Conservation (phyloP, 2,797 vertebrate genomes). For the Staurois parvus region DNA sequence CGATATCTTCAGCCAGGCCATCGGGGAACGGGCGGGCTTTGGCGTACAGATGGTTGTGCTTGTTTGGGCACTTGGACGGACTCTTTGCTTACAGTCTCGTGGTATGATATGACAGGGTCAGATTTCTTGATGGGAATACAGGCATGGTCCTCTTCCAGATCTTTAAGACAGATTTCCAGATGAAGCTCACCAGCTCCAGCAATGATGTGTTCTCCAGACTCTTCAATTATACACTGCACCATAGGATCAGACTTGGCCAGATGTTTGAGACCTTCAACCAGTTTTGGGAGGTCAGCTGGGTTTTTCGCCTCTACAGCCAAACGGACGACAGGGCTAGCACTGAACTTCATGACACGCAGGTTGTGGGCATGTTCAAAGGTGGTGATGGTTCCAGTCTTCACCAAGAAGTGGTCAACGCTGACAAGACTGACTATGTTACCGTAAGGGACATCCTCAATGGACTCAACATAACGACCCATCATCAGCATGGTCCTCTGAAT, state of each 20-base stretch:
- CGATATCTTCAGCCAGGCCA: slow-evolving; percentile 91
- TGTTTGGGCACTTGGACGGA: slow-evolving; percentile 96
- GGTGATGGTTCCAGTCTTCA: slow-evolving; percentile 66
- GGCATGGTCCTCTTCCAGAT: slow-evolving; percentile 95
- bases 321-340: slow-evolving; percentile 66
- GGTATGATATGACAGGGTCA: slow-evolving; percentile 94
- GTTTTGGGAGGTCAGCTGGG: slow-evolving; percentile 67
- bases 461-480: slow-evolving; percentile 70
- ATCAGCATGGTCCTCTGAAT: slow-evolving; percentile 71
- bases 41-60: slow-evolving; percentile 97
- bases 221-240: slow-evolving; percentile 92
- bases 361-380: slow-evolving; percentile 69
- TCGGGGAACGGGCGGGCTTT: slow-evolving; percentile 87
- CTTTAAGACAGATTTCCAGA: slow-evolving; percentile 95
- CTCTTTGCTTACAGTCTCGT: slow-evolving; percentile 87
- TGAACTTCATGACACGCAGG: slow-evolving; percentile 69
- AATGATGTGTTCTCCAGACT: slow-evolving; percentile 95
- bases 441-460: slow-evolving; percentile 70
- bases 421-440: slow-evolving; percentile 69
- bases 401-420: slow-evolving; percentile 68
- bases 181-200: slow-evolving; percentile 94
- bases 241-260: slow-evolving; percentile 70
- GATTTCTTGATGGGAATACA: slow-evolving; percentile 99
- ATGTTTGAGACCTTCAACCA: slow-evolving; percentile 69
- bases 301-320: slow-evolving; percentile 70